Conservation (phyloP, 1,140 invertebrate species). For the Atopsyche davidsoni region DNA sequence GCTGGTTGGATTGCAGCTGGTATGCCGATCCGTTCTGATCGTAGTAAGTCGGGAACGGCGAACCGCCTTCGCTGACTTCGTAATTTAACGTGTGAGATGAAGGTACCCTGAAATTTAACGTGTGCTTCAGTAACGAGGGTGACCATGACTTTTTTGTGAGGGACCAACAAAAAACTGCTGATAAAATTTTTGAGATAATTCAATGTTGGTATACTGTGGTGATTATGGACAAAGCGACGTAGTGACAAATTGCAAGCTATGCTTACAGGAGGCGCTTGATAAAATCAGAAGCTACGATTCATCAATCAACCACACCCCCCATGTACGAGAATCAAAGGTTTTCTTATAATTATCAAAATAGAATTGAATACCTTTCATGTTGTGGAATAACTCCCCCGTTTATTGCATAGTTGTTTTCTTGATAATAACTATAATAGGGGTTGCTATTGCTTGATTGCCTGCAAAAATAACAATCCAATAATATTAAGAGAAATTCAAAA, state of each 20-base stretch:
- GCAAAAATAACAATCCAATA: slow-evolving; percentile 9
- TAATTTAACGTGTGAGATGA: slow-evolving; percentile 21
- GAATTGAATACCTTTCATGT: slow-evolving; percentile 19
- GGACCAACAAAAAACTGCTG: no score
- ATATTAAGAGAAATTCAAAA: slow-evolving; percentile 2
- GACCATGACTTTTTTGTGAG: no score
- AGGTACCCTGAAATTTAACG: slow-evolving; percentile 17
- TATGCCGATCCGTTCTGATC: slow-evolving; percentile 24
- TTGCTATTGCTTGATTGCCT: slow-evolving; percentile 21
- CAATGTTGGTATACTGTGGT: no score
- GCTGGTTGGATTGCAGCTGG: no score
- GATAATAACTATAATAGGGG: slow-evolving; percentile 27
- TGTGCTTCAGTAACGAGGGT: no score
- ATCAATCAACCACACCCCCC: no score
- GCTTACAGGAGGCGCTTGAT: no score
- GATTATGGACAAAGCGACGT: no score
- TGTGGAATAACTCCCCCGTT: slow-evolving; percentile 13
- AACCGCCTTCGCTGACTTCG: slow-evolving; percentile 18
- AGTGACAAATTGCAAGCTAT: no score
- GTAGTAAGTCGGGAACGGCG: slow-evolving; percentile 23
- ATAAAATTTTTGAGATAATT: no score
- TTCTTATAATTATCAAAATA: background rate
- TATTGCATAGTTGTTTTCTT: slow-evolving; percentile 25
- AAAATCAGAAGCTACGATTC: no score
- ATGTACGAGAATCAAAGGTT: no score